phyloP scores from a whole-genome alignment of 2,888 invertebrate species.

The Meteorus colon region DNA sequence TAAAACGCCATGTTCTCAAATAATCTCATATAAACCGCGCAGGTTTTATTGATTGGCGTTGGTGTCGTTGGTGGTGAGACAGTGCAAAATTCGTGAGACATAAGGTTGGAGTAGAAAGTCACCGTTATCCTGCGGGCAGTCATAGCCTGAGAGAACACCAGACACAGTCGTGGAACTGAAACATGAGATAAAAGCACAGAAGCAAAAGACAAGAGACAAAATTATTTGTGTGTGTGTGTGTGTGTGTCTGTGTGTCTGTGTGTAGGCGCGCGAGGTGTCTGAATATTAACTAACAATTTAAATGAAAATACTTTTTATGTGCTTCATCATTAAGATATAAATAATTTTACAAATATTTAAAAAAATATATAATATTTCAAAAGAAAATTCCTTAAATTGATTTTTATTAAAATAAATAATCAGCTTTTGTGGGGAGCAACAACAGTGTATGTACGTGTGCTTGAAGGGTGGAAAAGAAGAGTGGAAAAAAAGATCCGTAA shows the following conservation, averaged over 20 bases:
- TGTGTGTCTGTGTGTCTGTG: neutral
- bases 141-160: neutral
- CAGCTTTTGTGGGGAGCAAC: neutral
- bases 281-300: constrained; percentile 4
- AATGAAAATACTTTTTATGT: constrained; percentile 13
- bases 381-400: neutral
- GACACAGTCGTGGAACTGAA: constrained; percentile 10
- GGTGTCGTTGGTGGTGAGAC: constrained; percentile 24
- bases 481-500: constrained; percentile 42
- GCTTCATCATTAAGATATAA: neutral
- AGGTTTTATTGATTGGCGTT: constrained; percentile 44
- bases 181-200: neutral
- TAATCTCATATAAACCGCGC: neutral
- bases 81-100: constrained; percentile 28
- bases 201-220: neutral
- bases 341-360: neutral
- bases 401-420: neutral
- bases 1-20: neutral
- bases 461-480: neutral
- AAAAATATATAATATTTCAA: neutral
- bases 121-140: constrained; percentile 21
- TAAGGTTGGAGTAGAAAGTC: constrained; percentile 26
- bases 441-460: neutral
- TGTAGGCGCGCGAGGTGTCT: neutral
- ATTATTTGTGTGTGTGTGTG: neutral